Base-by-base conservation (phyloP, 2,888 invertebrate species). In the Diloba caeruleocephala region DNA sequence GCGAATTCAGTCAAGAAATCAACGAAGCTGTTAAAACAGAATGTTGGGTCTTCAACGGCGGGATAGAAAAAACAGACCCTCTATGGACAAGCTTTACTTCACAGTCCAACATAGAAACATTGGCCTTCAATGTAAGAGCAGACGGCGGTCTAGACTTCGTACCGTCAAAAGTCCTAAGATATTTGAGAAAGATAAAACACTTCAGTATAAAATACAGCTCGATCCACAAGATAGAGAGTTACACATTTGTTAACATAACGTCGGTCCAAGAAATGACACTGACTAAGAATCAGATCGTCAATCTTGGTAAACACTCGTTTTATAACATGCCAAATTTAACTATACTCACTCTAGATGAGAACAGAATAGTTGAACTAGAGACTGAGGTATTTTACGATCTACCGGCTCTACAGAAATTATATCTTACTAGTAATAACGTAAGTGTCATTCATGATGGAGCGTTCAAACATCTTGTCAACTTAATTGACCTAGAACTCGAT, bases 381-480 rank as follows among this genome's bases (percentile, higher is more conserved):
- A 94, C 96, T 36, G 95, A 96, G 72, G 96, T 96, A 1, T 97
- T 98, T 86, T 95, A 96, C 42, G 96, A 96, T 79, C 84, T 97
- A 52, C 97, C 97, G 0, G 91, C 94, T 14, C 88, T 97, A 70
- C 95, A 95, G 69, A 95, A 96, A 71, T 94, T 99, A 45, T 96
- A 96, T 76, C 94, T 99, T 46, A 97, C 98, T 79, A 96, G 96
- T 82, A 99, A 99, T 89, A 96, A 97, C 76, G 94, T 99, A 64
- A 96, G 96, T 71, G 94, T 95, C 21, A 94, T 98, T 56, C 98
- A 98, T 71, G 97, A 98, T 51, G 97, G 97, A 62, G 96, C 98
- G 9, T 98, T 97, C 79, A 94, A 94, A 74, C 95, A 96, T 73
- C 92, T 97, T 77, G 94, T 95, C 4, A 95, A 96, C 73, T 92